These are phyloP conservation scores for Linepithema humile DNA, from an alignment of 1,140 invertebrate species.

Conservation along the genomic window DNA sequence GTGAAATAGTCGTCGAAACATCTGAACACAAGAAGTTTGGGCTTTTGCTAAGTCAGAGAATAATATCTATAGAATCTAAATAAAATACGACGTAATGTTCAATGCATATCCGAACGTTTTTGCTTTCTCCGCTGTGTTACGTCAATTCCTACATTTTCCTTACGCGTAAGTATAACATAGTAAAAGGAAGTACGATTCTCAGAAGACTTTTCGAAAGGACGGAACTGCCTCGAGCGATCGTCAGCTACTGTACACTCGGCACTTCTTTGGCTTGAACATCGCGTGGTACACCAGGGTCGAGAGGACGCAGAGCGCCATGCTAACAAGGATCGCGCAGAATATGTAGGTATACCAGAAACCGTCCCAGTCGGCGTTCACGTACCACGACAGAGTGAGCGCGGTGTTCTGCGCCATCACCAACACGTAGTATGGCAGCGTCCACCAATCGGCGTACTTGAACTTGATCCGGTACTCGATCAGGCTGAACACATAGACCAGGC, in stretches of 20 bases:
- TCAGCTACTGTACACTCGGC: slow-evolving; percentile 79
- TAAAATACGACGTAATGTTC: slow-evolving; percentile 15
- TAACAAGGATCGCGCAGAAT: slow-evolving; percentile 77
- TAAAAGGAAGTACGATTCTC: not conserved
- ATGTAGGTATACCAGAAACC: slow-evolving; percentile 82
- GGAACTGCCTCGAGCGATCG: slow-evolving; percentile 15
- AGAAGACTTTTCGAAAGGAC: slow-evolving; percentile 12
- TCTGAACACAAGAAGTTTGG: slow-evolving; percentile 6
- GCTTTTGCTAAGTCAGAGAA: slow-evolving; percentile 2
- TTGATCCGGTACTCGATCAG: slow-evolving; percentile 91
- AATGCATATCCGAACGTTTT: slow-evolving; percentile 36
- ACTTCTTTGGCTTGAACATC: slow-evolving; percentile 81
- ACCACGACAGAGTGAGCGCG: slow-evolving; percentile 88
- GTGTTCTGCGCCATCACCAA: slow-evolving; percentile 88
- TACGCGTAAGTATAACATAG: not conserved
- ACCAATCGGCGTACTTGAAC: slow-evolving; percentile 88
- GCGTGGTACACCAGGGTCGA: slow-evolving; percentile 78
- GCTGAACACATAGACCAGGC: slow-evolving; percentile 89
- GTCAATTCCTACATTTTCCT: not conserved
- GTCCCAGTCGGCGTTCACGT: slow-evolving; percentile 83
- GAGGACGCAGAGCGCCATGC: slow-evolving; percentile 78
- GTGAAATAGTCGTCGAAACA: slow-evolving; percentile 21
- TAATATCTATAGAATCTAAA: not conserved
- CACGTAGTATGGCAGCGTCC: slow-evolving; percentile 87
- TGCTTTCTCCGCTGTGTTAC: not conserved